These are phyloP conservation scores for Alligator mississippiensis DNA, from an alignment of 2,113 vertebrate genomes.

Conservation along the genomic window DNA sequence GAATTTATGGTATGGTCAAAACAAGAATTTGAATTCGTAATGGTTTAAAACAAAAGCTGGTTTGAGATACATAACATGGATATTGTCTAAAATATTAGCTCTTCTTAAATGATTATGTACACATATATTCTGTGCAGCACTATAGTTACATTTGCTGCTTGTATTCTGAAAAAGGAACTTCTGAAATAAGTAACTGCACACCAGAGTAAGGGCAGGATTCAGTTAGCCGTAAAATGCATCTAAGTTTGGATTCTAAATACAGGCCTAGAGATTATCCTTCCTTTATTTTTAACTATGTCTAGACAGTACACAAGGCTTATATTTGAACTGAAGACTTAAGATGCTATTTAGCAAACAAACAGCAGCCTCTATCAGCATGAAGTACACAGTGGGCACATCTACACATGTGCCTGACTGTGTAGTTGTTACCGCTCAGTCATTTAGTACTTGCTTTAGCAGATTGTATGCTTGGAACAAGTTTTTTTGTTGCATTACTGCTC, in stretches of 20 bases:
- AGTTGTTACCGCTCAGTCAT: too few relatives aligned
- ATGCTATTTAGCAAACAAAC: constrained; percentile 61
- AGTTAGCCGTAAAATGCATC: constrained; percentile 29
- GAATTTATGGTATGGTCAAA: constrained; percentile 48
- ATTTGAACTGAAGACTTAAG: constrained; percentile 49
- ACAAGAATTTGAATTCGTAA: constrained; percentile 57
- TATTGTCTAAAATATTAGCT: constrained; percentile 17
- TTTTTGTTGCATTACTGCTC: constrained; percentile 68
- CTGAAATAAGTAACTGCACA: constrained; percentile 33
- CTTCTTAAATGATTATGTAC: constrained; percentile 17
- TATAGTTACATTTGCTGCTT: not conserved
- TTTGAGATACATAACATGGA: not conserved
- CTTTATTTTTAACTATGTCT: constrained; percentile 30
- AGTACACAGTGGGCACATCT: constrained; percentile 42
- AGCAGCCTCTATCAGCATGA: constrained; percentile 62
- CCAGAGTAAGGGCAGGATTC: constrained; percentile 12
- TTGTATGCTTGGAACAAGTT: constrained; percentile 61
- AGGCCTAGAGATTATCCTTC: constrained; percentile 37
- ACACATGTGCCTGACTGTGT: too few relatives aligned
- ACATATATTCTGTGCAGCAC: constrained; percentile 22
- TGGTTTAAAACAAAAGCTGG: constrained; percentile 39
- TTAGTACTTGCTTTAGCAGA: not conserved
- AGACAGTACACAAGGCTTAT: constrained; percentile 54
- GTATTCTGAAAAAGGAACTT: constrained; percentile 27
- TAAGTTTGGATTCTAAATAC: constrained; percentile 31